These are phyloP conservation scores for Metridium senile DNA, from an alignment of 92 coral and sea anemone genomes.

Conservation along the genomic window DNA sequence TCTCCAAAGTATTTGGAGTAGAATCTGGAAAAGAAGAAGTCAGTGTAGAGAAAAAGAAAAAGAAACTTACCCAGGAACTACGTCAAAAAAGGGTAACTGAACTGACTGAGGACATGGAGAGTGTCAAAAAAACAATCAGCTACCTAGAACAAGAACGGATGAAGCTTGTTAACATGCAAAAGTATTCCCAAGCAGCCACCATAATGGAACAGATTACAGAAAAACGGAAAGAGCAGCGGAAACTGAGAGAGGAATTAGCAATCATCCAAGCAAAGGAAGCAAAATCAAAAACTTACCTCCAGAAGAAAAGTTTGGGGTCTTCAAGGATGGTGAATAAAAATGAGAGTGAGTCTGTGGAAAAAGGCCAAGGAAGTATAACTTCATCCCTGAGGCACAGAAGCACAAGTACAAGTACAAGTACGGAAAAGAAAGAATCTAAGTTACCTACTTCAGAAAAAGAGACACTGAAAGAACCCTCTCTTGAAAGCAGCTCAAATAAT, in stretches of 20 bases:
- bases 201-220: constrained; percentile 39
- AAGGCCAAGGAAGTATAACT: constrained; percentile 19
- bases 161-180: constrained; percentile 25
- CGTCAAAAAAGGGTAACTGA: too few relatives aligned
- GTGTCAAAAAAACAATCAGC: constrained; percentile 42
- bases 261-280: constrained; percentile 55
- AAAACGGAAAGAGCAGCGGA: constrained; percentile 45
- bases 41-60: too few relatives aligned
- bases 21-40: too few relatives aligned
- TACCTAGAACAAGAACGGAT: constrained; percentile 42
- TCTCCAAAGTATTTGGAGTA: too few relatives aligned
- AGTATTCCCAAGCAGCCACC: constrained; percentile 49
- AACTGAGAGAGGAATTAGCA: constrained; percentile 38
- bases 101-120: too few relatives aligned
- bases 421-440: constrained; percentile 5
- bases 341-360: constrained; percentile 23
- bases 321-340: constrained; percentile 7
- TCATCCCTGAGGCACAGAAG: constrained; percentile 26
- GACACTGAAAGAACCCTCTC: constrained; percentile 5
- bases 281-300: constrained; percentile 46
- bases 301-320: constrained; percentile 8
- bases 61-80: too few relatives aligned
- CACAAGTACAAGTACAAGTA: constrained; percentile 10
- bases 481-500: constrained; percentile 8
- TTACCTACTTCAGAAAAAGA: constrained; percentile 3